Base-by-base conservation (phyloP, 2,113 vertebrate species). In the Hyperoodon ampullatus region DNA sequence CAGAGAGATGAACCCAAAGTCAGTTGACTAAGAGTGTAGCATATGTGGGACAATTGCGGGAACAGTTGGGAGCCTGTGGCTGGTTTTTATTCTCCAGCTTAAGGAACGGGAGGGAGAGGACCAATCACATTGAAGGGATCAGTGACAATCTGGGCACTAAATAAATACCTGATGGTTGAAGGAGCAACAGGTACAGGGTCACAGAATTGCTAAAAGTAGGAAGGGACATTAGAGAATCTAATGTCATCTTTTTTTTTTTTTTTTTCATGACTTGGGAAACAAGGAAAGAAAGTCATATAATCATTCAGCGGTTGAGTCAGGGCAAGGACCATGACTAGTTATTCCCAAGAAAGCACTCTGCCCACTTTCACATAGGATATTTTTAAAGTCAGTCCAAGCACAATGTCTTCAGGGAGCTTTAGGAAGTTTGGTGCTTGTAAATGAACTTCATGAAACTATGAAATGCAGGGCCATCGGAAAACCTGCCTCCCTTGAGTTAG, bases 11-110 rank as follows among this genome's bases (percentile, higher is more conserved):
- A 24, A 33, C 21, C 30, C 2, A 6, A 70, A 44, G 19, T 58
- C 26, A 33, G 6, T 1, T 66, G 24, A 47, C 39, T n/a, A 4
- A 26, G 26, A 77, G 30, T 6, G 11, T 9, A 47, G 26, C 1
- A 1, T 3, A 1, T 18, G 0, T 3, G 6, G 66, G 44, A 5
- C 7, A 13, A 33, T 8, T 19, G 42, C 7, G 33, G 47, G 33
- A 35, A 10, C 2, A 8, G 15, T 19, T 21, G 77, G 30, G 19
- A 75, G 18, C 18, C 23, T 71, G 35, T 4, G 19, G 28, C 21
- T 92, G 23, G 21, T 30, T 92, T 84, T 81, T 12, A 75, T 50
- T 83, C 18, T 80, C 24, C 13, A 26, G 33, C 18, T 47, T 47
- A 66, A 58, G 18, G 23, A 82, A 74, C 82, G 33, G 42, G 39